These are phyloP conservation scores for Tupaia tana DNA, from an alignment of 2,113 vertebrate genomes.

Conservation along the genomic window DNA sequence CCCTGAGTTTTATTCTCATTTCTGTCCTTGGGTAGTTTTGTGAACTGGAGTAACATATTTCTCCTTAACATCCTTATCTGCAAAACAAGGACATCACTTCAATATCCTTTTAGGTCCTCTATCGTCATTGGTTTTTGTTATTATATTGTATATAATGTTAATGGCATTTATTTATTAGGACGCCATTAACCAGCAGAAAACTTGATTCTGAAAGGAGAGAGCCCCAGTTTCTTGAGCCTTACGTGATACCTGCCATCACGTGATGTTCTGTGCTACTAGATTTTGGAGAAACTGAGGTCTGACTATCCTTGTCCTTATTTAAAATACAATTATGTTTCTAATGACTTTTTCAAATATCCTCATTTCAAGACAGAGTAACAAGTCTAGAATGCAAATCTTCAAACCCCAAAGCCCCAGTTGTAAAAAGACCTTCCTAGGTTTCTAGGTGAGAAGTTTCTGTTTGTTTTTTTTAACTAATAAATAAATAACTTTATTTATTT, in stretches of 20 bases:
- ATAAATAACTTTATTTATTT: too few species aligned
- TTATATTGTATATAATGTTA: neutral
- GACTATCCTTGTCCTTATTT: neutral
- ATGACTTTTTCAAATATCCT: slow-evolving; percentile 3
- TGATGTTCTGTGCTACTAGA: neutral
- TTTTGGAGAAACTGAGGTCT: slow-evolving; percentile 21
- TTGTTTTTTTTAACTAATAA: too few species aligned
- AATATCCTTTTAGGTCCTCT: neutral
- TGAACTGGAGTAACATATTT: neutral
- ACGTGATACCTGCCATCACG: neutral
- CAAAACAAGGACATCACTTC: neutral
- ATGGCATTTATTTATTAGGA: neutral
- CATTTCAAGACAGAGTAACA: slow-evolving; percentile 54
- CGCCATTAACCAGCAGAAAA: neutral
- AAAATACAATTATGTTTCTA: neutral
- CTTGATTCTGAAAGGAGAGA: neutral
- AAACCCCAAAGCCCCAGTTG: neutral
- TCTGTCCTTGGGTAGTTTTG: neutral
- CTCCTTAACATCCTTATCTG: neutral
- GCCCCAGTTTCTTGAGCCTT: neutral
- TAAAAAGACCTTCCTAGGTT: slow-evolving; percentile 30
- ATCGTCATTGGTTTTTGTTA: neutral
- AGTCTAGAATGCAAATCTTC: neutral
- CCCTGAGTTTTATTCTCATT: neutral
- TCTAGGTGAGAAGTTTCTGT: neutral